Conservation (phyloP, 2,888 invertebrate genomes). For the Polyommatus icarus region DNA sequence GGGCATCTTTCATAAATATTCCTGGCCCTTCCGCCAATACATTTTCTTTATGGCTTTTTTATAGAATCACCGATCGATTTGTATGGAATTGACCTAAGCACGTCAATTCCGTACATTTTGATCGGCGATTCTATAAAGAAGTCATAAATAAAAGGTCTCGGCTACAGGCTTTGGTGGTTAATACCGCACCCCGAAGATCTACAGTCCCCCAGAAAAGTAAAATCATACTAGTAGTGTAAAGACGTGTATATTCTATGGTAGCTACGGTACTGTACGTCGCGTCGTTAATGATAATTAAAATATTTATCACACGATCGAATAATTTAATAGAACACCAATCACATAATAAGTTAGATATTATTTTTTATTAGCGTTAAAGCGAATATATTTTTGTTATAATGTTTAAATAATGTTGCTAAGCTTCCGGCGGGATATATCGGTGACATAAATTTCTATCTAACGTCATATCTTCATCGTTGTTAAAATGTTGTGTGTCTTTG, state of each 20-base stretch:
- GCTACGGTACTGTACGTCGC: constrained; percentile 12
- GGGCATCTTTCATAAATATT: not conserved
- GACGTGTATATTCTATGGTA: constrained; percentile 17
- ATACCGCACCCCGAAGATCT: not conserved
- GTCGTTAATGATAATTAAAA: constrained; percentile 9
- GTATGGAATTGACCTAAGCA: too few relatives aligned
- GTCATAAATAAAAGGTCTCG: too few relatives aligned
- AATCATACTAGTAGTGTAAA: constrained; percentile 3
- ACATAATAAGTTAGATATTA: constrained; percentile 19
- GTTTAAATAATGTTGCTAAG: constrained; percentile 59
- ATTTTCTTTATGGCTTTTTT: too few relatives aligned
- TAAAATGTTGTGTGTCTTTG: constrained; percentile 69
- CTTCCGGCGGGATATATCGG: constrained; percentile 51
- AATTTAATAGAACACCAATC: constrained; percentile 27
- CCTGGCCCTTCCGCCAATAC: too few relatives aligned
- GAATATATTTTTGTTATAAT: constrained; percentile 40
- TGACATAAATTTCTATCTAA: constrained; percentile 54
- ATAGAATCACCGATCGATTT: too few relatives aligned
- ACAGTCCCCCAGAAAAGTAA: not conserved
- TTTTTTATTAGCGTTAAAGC: constrained; percentile 18
- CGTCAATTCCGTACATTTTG: too few relatives aligned
- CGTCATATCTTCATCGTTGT: constrained; percentile 74
- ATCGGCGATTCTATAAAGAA: too few relatives aligned
- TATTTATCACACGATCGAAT: constrained; percentile 4
- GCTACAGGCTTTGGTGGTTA: not conserved